Percentiles rank a stretch among this genome's conserved stretches.
Evolutionary conservation across 2,113 vertebrate species (phyloP).

Genomic region (Dasyornis broadbenti): DNA sequence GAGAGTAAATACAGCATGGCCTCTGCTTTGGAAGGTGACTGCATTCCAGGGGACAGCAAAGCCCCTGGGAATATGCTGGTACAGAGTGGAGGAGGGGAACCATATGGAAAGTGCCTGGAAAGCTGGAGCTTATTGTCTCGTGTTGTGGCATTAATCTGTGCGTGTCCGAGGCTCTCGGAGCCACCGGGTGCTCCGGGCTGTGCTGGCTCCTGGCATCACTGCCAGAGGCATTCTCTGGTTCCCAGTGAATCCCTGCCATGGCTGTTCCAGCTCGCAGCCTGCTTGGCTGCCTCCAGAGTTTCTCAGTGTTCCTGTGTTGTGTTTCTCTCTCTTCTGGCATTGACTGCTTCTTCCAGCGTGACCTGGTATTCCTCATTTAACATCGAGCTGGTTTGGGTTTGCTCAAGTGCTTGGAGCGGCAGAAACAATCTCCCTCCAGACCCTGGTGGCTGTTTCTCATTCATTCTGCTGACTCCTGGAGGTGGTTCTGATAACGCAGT

Average conservation of each 20-base stretch:
- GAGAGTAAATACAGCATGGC: background rate
- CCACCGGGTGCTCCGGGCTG: background rate
- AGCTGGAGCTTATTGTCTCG: background rate
- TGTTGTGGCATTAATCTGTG: background rate
- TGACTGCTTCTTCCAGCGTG: rapidly evolving
- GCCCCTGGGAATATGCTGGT: background rate
- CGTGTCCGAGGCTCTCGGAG: rapidly evolving
- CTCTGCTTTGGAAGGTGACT: background rate
- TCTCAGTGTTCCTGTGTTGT: background rate
- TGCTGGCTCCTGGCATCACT: rapidly evolving
- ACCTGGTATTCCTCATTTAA: background rate
- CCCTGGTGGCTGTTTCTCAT: background rate
- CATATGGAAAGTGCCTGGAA: background rate
- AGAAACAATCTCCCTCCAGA: background rate
- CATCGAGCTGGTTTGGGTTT: background rate
- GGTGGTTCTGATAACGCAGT: background rate
- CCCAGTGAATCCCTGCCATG: background rate
- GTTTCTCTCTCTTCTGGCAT: background rate
- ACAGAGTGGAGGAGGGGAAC: background rate
- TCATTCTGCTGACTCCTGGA: background rate
- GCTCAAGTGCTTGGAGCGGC: background rate
- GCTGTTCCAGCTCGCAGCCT: background rate
- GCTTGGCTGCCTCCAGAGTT: background rate
- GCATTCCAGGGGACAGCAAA: background rate
- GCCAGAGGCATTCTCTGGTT: background rate